These are phyloP conservation scores for Anseranas semipalmata DNA, from an alignment of 2,113 vertebrate genomes.

Conservation along the genomic window DNA sequence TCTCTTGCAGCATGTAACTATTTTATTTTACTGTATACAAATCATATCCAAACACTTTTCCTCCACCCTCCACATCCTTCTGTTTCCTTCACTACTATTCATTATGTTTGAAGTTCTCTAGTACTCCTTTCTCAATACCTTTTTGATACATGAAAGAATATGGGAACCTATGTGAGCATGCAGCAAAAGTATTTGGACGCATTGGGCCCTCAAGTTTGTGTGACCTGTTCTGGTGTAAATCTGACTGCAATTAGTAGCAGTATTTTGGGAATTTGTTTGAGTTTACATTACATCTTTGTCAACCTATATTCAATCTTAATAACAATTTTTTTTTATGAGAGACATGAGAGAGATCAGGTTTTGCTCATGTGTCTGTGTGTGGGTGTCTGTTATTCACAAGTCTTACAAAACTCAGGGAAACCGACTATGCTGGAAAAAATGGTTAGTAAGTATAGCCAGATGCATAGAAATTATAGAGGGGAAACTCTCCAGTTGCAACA, in stretches of 20 bases:
- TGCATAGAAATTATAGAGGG: neutral
- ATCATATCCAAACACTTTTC: neutral
- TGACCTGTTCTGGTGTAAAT: neutral
- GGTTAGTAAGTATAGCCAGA: neutral
- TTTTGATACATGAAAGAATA: neutral
- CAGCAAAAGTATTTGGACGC: neutral
- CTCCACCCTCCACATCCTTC: neutral
- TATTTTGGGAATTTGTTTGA: neutral
- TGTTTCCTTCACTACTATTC: neutral
- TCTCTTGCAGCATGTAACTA: rapidly evolving
- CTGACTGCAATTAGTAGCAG: neutral
- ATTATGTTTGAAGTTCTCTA: neutral
- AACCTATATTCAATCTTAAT: neutral
- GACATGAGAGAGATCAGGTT: neutral
- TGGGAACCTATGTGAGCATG: rapidly evolving
- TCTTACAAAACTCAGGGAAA: neutral
- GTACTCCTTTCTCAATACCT: neutral
- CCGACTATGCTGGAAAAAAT: neutral
- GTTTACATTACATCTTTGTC: neutral
- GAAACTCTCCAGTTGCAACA: neutral
- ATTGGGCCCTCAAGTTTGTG: neutral
- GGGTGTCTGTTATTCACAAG: neutral
- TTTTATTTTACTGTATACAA: neutral
- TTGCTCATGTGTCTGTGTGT: neutral
- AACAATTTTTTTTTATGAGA: neutral